phyloP scores from a whole-genome alignment of 2,888 invertebrate species.

The Geotrupes spiniger region DNA sequence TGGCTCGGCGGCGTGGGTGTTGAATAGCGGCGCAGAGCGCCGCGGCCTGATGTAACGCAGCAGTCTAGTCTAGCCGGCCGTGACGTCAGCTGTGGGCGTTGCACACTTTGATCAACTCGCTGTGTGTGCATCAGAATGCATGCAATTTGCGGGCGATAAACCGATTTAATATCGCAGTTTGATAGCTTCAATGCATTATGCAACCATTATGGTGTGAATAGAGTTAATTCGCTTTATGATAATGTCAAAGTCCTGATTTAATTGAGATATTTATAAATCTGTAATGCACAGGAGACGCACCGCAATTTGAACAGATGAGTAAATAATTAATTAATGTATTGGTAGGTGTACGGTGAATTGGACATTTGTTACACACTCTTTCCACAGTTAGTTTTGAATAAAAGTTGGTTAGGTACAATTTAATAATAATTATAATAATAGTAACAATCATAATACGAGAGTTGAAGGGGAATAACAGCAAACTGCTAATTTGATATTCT shows the following conservation, averaged over 20 bases:
- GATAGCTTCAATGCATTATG: conserved; percentile 1
- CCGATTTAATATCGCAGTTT: conserved; percentile 8
- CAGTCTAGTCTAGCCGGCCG: conserved; percentile 7
- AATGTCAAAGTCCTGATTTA: neutral
- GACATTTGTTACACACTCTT: too few species aligned
- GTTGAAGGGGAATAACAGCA: too few species aligned
- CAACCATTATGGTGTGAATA: conserved; percentile 1
- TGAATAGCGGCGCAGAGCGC: neutral
- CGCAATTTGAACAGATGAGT: too few species aligned
- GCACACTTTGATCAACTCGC: conserved; percentile 13
- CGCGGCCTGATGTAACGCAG: conserved; percentile 6
- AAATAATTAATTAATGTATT: too few species aligned
- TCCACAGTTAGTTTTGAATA: too few species aligned
- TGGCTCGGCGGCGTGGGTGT: conserved; percentile 1
- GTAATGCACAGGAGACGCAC: too few species aligned
- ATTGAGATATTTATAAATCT: neutral
- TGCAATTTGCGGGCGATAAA: conserved; percentile 6
- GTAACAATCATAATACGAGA: too few species aligned
- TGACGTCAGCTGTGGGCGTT: conserved; percentile 13
- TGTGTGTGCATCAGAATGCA: conserved; percentile 7
- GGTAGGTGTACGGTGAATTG: too few species aligned
- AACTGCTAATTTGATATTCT: too few species aligned
- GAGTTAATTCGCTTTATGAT: neutral
- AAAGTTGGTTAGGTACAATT: too few species aligned
- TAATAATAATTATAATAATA: too few species aligned